Conservation (phyloP, 2,113 vertebrate species). For the Entelurus aequoreus region DNA sequence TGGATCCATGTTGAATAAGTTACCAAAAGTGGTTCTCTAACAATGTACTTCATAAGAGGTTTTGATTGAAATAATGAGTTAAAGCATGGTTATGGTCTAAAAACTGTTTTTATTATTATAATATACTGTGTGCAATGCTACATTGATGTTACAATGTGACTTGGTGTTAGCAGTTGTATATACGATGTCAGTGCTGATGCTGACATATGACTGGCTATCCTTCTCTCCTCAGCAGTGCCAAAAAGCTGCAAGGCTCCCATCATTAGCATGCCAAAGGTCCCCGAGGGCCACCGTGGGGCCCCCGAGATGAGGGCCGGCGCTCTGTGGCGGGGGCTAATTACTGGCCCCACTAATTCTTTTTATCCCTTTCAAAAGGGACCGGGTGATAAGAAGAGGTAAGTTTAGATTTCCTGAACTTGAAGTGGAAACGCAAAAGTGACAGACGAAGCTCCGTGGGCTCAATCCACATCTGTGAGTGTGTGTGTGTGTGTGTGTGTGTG, state of each 20-base stretch:
- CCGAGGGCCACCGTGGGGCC: constrained; percentile 45
- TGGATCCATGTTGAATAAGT: no score
- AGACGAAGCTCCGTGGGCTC: constrained; percentile 63
- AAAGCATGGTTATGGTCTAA: no score
- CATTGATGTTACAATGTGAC: no score
- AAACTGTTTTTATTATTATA: no score
- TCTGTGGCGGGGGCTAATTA: constrained; percentile 56
- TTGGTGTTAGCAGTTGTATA: no score
- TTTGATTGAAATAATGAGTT: no score
- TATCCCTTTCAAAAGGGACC: constrained; percentile 68
- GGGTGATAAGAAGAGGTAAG: constrained; percentile 74
- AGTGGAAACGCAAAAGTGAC: constrained; percentile 74
- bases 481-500: constrained; percentile 42
- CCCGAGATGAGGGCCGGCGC: constrained; percentile 30
- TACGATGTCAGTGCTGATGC: background rate
- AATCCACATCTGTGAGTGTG: constrained; percentile 71
- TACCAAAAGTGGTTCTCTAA: no score
- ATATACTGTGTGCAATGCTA: no score
- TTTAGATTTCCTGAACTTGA: constrained; percentile 82
- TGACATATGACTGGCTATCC: background rate
- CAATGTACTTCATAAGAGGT: no score
- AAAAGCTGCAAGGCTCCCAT: constrained; percentile 27
- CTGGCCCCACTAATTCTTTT: constrained; percentile 68
- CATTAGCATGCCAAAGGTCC: constrained; percentile 74
- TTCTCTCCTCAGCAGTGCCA: constrained; percentile 28